Base-by-base conservation (phyloP, 92 coral and sea anemone genomes). In the Montipora capitata region DNA sequence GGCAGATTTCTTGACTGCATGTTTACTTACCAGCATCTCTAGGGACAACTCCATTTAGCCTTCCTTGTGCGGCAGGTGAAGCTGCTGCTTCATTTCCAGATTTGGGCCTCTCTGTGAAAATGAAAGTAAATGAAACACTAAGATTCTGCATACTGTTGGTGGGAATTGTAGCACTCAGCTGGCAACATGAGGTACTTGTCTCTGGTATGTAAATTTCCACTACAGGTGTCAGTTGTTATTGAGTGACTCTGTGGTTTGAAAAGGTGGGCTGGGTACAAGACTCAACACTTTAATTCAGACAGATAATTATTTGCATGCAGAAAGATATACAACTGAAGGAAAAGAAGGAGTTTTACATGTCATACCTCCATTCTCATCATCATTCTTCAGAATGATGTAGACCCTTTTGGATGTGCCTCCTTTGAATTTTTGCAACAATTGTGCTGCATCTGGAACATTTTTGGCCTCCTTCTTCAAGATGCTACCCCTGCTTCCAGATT, bases 371-470 rank as follows among this genome's bases (percentile, higher is more conserved):
- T 64, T 64, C 70, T 64, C 70, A 64, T 64, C n/a, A 64, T 64
- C 70, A 64, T 64, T 64, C 70, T 64, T 64, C 70, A 64, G 2
- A 64, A 64, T 64, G n/a, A 64, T n/a, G 70, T 64, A 64, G 11
- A 64, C 70, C 70, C 70, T 64, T 64, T 64, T 64, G 70, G 70
- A 64, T 14, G 70, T 64, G 39, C 70, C 70, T 64, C n/a, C 70
- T 64, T 64, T 64, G 70, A 64, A 64, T 17, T 64, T 64, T 12
- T 3, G 70, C 70, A 64, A 14, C 70, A 64, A 64, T 64, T 64
- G 70, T 64, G 70, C n/a, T 64, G 70, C 70, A 64, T 64, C 70
- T 64, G 70, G 70, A 27, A 64, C n/a, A 27, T 3, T 64, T 64
- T 64, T 64, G 70, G 70, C 70, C 42, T 2, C 70, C 11, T 64